Conservation (phyloP, 2,888 invertebrate species). For the Ophioninae sp. region DNA sequence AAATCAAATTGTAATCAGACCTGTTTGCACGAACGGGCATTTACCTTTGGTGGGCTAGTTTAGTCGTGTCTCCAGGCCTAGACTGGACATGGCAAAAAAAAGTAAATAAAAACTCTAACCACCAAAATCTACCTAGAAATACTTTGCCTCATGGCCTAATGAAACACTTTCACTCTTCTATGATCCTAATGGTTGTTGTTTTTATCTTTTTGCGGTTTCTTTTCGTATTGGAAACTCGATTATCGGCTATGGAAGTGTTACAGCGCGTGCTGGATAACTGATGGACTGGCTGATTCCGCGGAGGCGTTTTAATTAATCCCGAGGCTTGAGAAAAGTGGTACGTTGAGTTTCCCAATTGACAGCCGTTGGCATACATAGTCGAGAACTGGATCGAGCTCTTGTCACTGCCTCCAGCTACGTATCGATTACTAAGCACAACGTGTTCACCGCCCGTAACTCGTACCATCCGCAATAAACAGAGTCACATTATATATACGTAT, state of each 20-base stretch:
- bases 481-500: conserved; percentile 57
- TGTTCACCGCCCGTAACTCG: conserved; percentile 63
- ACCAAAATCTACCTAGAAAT: too few species aligned
- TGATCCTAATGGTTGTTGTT: too few species aligned
- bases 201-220: neutral
- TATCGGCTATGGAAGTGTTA: neutral
- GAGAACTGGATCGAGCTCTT: conserved; percentile 43
- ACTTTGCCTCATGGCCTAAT: too few species aligned
- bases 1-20: conserved; percentile 57
- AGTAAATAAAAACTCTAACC: too few species aligned
- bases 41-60: conserved; percentile 40
- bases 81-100: neutral
- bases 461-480: conserved; percentile 57
- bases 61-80: neutral
- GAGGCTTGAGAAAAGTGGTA: conserved; percentile 46
- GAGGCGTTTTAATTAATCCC: conserved; percentile 50
- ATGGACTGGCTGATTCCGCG: conserved; percentile 8
- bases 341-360: conserved; percentile 70
- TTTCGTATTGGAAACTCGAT: neutral
- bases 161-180: too few species aligned
- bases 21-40: conserved; percentile 36
- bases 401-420: conserved; percentile 61
- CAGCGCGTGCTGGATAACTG: neutral
- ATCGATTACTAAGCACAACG: conserved; percentile 77
- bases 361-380: conserved; percentile 70